phyloP scores from a whole-genome alignment of 2,888 invertebrate species.

The Eristalis arbustorum region DNA sequence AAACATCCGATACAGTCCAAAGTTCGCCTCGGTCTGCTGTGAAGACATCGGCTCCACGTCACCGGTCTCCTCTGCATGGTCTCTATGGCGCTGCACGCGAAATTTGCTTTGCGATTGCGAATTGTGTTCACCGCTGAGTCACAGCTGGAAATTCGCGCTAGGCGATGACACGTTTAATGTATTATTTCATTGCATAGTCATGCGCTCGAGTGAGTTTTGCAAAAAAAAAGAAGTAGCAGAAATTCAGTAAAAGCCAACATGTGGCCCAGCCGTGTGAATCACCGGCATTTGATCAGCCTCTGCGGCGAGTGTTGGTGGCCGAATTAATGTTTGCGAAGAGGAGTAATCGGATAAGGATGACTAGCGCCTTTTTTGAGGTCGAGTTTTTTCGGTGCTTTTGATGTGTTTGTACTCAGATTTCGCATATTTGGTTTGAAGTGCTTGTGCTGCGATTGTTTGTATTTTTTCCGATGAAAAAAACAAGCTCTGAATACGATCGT shows the following conservation, averaged over 20 bases:
- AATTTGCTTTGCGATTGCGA: neutral
- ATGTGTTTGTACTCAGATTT: neutral
- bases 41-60: neutral
- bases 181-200: neutral
- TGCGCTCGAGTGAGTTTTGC: neutral
- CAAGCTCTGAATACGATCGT: too few species aligned
- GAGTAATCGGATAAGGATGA: neutral
- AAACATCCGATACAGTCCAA: conserved; percentile 62
- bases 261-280: neutral
- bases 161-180: conserved; percentile 3
- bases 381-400: neutral
- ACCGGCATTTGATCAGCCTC: neutral
- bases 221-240: neutral
- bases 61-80: neutral
- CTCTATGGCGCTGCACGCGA: neutral
- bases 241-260: neutral
- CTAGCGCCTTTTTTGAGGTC: neutral
- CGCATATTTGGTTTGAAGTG: neutral
- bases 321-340: neutral
- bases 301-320: neutral
- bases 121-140: conserved; percentile 1
- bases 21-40: conserved; percentile 4
- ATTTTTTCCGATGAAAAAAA: neutral
- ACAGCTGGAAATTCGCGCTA: neutral
- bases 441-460: neutral